These are phyloP conservation scores for Dasypogon diadema DNA, from an alignment of 2,888 invertebrate genomes.

Conservation along the genomic window DNA sequence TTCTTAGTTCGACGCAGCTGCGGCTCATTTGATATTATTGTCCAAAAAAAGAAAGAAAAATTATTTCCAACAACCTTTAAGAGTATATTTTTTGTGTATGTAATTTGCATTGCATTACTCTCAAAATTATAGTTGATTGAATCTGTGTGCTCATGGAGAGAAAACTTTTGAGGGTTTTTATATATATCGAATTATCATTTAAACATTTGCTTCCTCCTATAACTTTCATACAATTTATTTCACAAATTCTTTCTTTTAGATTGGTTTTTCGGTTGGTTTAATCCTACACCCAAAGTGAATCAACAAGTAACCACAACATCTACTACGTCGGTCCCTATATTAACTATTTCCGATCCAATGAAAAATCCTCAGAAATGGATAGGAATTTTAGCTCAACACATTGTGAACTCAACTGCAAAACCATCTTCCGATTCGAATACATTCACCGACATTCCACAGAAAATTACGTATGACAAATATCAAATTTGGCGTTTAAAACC, in stretches of 20 bases:
- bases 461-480: conserved; percentile 68
- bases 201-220: too few species aligned
- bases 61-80: too few species aligned
- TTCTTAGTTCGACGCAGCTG: too few species aligned
- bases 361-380: conserved; percentile 68
- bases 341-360: conserved; percentile 66
- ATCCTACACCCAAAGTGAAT: conserved; percentile 60
- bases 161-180: too few species aligned
- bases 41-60: too few species aligned
- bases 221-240: too few species aligned
- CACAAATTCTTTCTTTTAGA: conserved; percentile 57
- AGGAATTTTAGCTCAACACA: conserved; percentile 66
- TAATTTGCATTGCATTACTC: too few species aligned
- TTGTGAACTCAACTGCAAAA: conserved; percentile 63
- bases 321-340: conserved; percentile 65
- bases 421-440: conserved; percentile 61
- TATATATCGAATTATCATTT: too few species aligned
- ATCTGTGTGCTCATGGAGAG: too few species aligned
- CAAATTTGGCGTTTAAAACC: conserved; percentile 71
- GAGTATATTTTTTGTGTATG: too few species aligned
- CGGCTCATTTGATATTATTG: too few species aligned
- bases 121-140: too few species aligned
- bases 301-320: conserved; percentile 60
- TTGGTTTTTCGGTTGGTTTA: conserved; percentile 72
- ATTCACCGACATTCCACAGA: conserved; percentile 55